Evolutionary conservation across 2,113 vertebrate genomes (phyloP), one percentile per base, ranked within the genome.

Genomic region (Strix uralensis): DNA sequence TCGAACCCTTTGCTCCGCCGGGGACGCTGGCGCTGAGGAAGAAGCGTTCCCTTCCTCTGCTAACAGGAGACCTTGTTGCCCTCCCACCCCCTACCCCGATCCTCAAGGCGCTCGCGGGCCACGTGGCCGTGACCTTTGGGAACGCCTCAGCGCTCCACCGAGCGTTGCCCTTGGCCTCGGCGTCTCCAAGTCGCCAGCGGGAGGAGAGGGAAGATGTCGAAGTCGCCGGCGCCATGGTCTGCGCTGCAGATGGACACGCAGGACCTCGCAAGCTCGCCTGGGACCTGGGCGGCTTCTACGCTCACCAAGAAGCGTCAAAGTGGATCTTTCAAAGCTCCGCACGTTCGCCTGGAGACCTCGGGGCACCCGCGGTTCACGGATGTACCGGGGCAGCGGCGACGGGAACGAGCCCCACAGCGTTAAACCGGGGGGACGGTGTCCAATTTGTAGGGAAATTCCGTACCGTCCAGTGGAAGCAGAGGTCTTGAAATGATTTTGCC

Each of bases 391-490:
- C 32, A 42, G 17, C 7, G 52, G 42, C 2, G 26, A 15, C 16
- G 11, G 62, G 34, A 38, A 22, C 4, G 11, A 34, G 25, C 20
- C 42, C 63, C 12, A 4, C 9, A 3, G 36, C 55, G n/a, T 49
- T 47, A n/a, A 40, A 32, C 0, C 4, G 36, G 49, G 42, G 21
- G 15, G 17, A 32, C 10, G n/a, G 7, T 6, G 51, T 19, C 27
- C 7, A 36, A 42, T 63, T 47, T 40, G 9, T 30, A 23, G 36
- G 15, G 32, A 18, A 58, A 9, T 29, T 59, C 46, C 46, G 1
- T 2, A 10, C n/a, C 9, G 0, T n/a, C 25, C 47, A 1, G 3
- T 6, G 40, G 70, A 51, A 74, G 59, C 36, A 13, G 32, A 32
- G 30, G 52, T 14, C 63, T 30, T 55, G 6, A 70, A 26, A 21